phyloP scores from a whole-genome alignment of 2,113 vertebrate species.

The Carassius gibelio region DNA sequence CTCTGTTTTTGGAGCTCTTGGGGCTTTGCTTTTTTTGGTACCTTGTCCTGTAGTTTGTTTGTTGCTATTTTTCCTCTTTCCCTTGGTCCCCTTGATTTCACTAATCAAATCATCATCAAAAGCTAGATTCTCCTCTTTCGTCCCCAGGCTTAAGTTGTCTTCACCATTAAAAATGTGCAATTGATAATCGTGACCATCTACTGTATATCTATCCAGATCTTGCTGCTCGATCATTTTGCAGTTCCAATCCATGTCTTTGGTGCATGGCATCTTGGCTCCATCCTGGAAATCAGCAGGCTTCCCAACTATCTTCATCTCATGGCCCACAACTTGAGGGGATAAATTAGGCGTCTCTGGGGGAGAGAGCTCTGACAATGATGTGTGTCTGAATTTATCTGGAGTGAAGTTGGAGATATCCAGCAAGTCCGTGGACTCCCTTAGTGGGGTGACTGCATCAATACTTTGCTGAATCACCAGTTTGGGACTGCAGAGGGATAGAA shows the following conservation, averaged over 20 bases:
- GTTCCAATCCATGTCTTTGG: conserved; percentile 91
- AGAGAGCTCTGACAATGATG: conserved; percentile 93
- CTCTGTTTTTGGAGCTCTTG: conserved; percentile 89
- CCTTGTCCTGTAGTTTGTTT: conserved; percentile 88
- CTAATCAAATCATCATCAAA: conserved; percentile 82
- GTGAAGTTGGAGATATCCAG: conserved; percentile 99
- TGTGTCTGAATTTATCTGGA: conserved; percentile 97
- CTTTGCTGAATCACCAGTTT: conserved; percentile 98
- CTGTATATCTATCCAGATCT: conserved; percentile 83
- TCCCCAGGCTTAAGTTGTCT: conserved; percentile 83
- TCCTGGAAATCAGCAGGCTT: conserved; percentile 87
- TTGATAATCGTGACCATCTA: conserved; percentile 90
- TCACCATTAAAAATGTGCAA: conserved; percentile 93
- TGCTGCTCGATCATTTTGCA: conserved; percentile 82
- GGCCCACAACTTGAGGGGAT: conserved; percentile 90
- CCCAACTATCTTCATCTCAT: conserved; percentile 83
- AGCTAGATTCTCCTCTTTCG: conserved; percentile 80
- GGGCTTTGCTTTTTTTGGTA: conserved; percentile 86
- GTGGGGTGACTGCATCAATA: conserved; percentile 90
- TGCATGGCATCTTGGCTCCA: conserved; percentile 73
- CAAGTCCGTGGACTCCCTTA: conserved; percentile 96
- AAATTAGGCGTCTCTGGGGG: conserved; percentile 96
- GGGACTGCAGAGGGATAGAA: conserved; percentile 96
- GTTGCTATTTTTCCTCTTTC: conserved; percentile 89
- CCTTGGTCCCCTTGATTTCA: conserved; percentile 86